A percentile compares a stretch with the other conserved stretches of the same genome.
These are phyloP conservation scores for Todiramphus saurophagus DNA, from an alignment of 2,113 vertebrate genomes.

Conservation along the genomic window DNA sequence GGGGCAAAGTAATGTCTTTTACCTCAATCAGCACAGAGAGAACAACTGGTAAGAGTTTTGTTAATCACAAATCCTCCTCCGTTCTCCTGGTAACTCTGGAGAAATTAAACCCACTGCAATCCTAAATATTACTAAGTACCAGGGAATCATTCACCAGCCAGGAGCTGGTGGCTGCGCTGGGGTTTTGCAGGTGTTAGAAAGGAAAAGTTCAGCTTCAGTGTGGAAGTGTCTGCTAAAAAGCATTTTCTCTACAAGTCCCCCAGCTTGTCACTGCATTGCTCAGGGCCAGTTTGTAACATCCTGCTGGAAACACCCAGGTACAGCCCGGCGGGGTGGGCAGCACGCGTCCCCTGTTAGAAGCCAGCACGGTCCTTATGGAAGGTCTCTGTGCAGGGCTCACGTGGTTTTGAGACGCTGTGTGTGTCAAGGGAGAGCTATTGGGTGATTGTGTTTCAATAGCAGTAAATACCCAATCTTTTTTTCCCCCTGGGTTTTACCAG, in stretches of 20 bases:
- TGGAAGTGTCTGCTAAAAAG: not conserved
- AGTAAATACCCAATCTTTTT: not conserved
- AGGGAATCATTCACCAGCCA: not conserved
- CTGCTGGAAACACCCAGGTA: not conserved
- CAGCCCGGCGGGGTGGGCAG: not conserved
- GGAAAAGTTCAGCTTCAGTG: not conserved
- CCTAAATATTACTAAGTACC: not conserved
- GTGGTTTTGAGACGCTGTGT: accelerated
- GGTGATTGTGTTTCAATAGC: not conserved
- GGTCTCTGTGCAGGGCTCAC: not conserved
- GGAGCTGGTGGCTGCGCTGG: not conserved
- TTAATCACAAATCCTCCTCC: not conserved
- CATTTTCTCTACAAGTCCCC: not conserved
- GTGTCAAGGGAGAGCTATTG: not conserved
- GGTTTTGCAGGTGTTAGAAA: not conserved
- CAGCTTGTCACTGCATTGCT: not conserved
- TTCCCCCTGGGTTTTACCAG: not conserved
- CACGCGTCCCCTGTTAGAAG: not conserved
- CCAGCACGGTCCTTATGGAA: not conserved
- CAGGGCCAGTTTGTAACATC: not conserved
- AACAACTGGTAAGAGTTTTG: not conserved
- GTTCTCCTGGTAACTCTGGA: not conserved
- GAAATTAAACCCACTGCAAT: not conserved
- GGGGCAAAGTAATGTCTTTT: not conserved
- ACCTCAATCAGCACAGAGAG: not conserved